Evolutionary conservation across 2,888 invertebrate species (phyloP).

Genomic region (Drosophila austrosaltans): DNA sequence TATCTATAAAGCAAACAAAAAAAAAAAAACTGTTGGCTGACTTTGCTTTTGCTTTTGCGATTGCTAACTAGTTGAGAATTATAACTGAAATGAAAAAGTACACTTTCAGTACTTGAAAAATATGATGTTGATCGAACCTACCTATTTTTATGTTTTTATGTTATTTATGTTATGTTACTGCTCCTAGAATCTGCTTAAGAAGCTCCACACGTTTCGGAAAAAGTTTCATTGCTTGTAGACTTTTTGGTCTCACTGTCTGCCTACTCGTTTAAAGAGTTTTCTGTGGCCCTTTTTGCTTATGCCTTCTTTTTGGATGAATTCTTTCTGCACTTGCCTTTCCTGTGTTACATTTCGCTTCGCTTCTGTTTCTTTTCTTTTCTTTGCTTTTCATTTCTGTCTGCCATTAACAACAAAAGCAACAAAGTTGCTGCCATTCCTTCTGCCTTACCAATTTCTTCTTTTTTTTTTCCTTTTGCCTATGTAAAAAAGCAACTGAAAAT

Average conservation of each 20-base stretch:
- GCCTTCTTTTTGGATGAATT: conserved; percentile 12
- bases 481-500: conserved; percentile 71
- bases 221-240: conserved; percentile 17
- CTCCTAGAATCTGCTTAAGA: no score
- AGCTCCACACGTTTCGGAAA: no score
- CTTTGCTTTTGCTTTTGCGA: not conserved
- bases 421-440: conserved; percentile 50
- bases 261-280: conserved; percentile 3
- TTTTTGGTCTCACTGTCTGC: conserved; percentile 40
- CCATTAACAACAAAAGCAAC: conserved; percentile 24
- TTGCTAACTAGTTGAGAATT: no score
- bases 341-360: conserved; percentile 2
- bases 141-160: no score
- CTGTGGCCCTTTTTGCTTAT: conserved; percentile 9
- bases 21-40: not conserved
- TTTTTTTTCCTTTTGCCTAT: conserved; percentile 6
- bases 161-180: no score
- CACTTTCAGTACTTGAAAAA: no score
- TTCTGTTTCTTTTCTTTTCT: conserved; percentile 21
- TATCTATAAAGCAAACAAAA: not conserved
- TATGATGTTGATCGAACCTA: no score
- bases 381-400: conserved; percentile 37
- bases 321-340: conserved; percentile 5
- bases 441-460: conserved; percentile 30
- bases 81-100: no score